Conservation (phyloP, 2,888 invertebrate genomes). For the Dryomyza anilis region DNA sequence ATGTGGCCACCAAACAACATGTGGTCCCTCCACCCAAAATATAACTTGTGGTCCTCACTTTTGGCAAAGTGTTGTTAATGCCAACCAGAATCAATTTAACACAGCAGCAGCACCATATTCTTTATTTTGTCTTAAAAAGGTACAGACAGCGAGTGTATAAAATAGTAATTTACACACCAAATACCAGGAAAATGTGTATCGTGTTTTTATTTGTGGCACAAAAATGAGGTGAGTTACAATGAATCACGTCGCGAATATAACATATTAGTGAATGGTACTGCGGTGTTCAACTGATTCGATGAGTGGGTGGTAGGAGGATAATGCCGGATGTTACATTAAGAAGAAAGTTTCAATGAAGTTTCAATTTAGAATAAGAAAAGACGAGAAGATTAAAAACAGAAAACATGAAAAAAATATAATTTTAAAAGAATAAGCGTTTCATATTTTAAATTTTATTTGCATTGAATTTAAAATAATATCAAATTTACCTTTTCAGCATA, state of each 20-base stretch:
- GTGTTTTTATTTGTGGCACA: too few species aligned
- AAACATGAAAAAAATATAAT: too few species aligned
- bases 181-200: background rate
- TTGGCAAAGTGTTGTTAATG: conserved; percentile 3
- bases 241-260: background rate
- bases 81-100: background rate
- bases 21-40: too few species aligned
- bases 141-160: background rate
- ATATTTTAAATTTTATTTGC: too few species aligned
- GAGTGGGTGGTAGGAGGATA: background rate
- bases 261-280: background rate
- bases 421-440: too few species aligned
- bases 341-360: background rate
- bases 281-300: background rate
- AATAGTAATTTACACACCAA: background rate
- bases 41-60: too few species aligned
- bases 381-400: too few species aligned
- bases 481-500: too few species aligned
- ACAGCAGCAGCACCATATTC: conserved; percentile 7
- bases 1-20: background rate
- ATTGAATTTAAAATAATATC: too few species aligned
- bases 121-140: conserved; percentile 3
- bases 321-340: background rate
- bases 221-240: background rate
- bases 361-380: background rate